Conservation (phyloP, 2,888 invertebrate species). For the Rhyacophila evoluta region DNA sequence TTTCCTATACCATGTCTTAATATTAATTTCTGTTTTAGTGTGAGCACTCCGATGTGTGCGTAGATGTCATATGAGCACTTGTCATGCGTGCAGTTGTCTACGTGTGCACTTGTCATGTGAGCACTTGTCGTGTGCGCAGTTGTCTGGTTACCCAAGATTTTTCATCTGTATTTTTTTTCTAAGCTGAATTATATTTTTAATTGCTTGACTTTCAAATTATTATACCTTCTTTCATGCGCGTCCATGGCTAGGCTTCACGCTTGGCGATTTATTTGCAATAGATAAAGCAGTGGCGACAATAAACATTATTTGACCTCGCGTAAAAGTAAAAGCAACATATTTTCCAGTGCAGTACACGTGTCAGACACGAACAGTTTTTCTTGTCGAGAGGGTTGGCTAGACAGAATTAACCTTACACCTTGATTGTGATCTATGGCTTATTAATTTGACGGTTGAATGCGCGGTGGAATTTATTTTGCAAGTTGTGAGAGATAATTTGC, state of each 20-base stretch:
- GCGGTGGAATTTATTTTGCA: not conserved
- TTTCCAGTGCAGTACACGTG: conserved; percentile 20
- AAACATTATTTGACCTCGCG: conserved; percentile 39
- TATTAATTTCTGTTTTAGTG: too few species aligned
- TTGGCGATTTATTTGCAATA: conserved; percentile 37
- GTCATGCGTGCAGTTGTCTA: too few species aligned
- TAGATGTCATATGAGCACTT: too few species aligned
- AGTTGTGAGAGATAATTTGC: not conserved
- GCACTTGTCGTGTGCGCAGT: too few species aligned
- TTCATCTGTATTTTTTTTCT: too few species aligned
- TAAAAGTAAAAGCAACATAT: conserved; percentile 35
- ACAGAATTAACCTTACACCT: conserved; percentile 5
- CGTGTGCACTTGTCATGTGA: too few species aligned
- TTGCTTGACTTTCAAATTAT: not conserved
- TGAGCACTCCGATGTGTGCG: too few species aligned
- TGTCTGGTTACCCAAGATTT: too few species aligned
- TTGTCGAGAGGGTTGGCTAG: not conserved
- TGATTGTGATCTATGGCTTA: conserved; percentile 4
- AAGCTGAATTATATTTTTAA: not conserved
- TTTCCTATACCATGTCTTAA: too few species aligned
- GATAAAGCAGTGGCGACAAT: conserved; percentile 42
- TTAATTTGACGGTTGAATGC: not conserved
- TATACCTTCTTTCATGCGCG: not conserved
- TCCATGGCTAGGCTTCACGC: conserved; percentile 33
- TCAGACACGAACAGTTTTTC: not conserved